These are phyloP conservation scores for Chrysochloris asiatica DNA, from an alignment of 2,113 vertebrate species.

Conservation along the genomic window DNA sequence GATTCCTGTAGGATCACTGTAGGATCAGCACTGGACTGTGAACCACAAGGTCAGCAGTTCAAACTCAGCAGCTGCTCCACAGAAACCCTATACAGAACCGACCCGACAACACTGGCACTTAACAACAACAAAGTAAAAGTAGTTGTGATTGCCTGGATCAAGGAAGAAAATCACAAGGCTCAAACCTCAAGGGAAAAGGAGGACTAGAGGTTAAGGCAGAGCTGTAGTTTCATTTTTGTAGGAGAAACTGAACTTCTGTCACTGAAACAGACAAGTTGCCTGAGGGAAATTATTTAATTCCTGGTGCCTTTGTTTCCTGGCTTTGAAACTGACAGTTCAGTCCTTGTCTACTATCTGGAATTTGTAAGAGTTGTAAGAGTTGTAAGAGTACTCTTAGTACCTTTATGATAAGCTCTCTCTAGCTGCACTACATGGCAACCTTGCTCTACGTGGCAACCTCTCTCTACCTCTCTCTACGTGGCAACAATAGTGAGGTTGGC, in stretches of 20 bases:
- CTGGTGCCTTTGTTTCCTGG: conserved; percentile 44
- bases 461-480: no score
- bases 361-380: not conserved
- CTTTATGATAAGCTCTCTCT: not conserved
- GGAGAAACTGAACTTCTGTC: conserved; percentile 32
- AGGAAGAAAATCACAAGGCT: conserved; percentile 33
- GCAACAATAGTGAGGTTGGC: no score
- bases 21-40: no score
- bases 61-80: no score
- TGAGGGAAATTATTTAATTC: conserved; percentile 35
- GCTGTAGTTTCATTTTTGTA: not conserved
- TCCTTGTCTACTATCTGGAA: conserved; percentile 23
- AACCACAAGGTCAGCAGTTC: no score
- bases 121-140: not conserved
- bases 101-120: no score
- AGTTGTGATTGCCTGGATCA: not conserved
- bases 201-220: rapidly evolving
- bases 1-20: no score
- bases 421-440: no score
- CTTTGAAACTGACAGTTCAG: conserved; percentile 10
- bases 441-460: no score
- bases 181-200: not conserved
- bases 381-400: not conserved
- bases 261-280: conserved; percentile 51
- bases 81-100: no score